phyloP scores from a whole-genome alignment of 2,113 vertebrate species.

The Peromyscus californicus region DNA sequence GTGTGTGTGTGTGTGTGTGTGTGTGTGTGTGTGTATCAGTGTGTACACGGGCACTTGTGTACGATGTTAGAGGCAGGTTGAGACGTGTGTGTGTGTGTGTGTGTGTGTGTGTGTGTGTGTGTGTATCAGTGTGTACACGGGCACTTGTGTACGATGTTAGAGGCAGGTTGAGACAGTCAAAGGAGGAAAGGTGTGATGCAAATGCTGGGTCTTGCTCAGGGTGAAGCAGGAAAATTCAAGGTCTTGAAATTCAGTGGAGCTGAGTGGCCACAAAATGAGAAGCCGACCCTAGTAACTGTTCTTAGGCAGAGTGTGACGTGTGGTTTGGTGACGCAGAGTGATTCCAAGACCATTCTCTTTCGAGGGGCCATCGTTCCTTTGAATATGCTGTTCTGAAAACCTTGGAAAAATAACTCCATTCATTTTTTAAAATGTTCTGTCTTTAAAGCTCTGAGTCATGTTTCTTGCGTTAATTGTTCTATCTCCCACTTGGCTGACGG shows the following conservation, averaged over 20 bases:
- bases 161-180: neutral
- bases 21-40: neutral
- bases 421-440: neutral
- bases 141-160: neutral
- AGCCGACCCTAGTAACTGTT: neutral
- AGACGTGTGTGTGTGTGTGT: fast-evolving
- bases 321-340: slow-evolving; percentile 21
- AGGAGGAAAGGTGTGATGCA: neutral
- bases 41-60: no score
- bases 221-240: neutral
- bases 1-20: neutral
- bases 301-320: neutral
- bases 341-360: slow-evolving; percentile 17
- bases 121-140: neutral
- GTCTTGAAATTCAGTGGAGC: no score
- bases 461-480: slow-evolving; percentile 25
- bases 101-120: fast-evolving
- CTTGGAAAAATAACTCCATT: slow-evolving; percentile 46
- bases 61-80: neutral
- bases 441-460: slow-evolving; percentile 40
- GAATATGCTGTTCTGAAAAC: slow-evolving; percentile 13
- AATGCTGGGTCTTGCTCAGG: no score
- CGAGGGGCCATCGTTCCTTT: neutral
- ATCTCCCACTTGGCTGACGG: slow-evolving; percentile 40
- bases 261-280: neutral